Evolutionary conservation across 2,888 invertebrate species (phyloP), one percentile per base, ranked within the genome.

Genomic region (Carpatolechia fugitivella): DNA sequence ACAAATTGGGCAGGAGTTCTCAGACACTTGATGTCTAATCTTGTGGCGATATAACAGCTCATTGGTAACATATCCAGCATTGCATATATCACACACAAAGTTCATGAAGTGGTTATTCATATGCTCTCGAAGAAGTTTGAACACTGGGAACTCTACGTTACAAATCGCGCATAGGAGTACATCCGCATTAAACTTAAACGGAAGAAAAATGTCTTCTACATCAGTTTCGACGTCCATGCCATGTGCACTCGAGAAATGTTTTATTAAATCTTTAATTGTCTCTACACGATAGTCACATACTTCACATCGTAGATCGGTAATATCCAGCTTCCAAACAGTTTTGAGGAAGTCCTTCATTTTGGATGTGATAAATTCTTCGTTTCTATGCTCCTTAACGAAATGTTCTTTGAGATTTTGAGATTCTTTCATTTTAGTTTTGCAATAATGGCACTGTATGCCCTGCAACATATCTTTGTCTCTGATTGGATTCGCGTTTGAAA

Each of bases 401-500:
- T 87, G 87, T 1, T 33, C 52, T 55, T 80, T 84, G 1, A 87
- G 58, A 10, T 79, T 77, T 0, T 68, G 60, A 0, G 82, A 78
- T 1, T 73, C 69, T 3, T 64, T 60, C 56, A 70, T 84, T 13
- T 79, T 76, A 1, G 72, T 67, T 3, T 76, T 64, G 53, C 87
- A 88, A 58, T 78, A 86, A 41, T 78, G 76, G 62, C 87, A 87
- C 13, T 53, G 50, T 14, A 55, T 58, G 30, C 53, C 53, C 5
- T 30, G 31, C 7, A 0, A 74, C 67, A 56, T 77, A 83, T 0
- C 77, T 68, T 72, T 70, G 35, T 76, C 71, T 0, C 80, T 73
- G 8, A 87, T 78, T 0, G 81, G 82, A 0, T 85, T 83, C 0
- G 84, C 84, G 59, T 84, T 87, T 0, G 86, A 76, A 29, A 50